Evolutionary conservation across 1,140 invertebrate species (phyloP), one percentile per base, ranked within the genome.

Genomic region (Papilio glaucus): DNA sequence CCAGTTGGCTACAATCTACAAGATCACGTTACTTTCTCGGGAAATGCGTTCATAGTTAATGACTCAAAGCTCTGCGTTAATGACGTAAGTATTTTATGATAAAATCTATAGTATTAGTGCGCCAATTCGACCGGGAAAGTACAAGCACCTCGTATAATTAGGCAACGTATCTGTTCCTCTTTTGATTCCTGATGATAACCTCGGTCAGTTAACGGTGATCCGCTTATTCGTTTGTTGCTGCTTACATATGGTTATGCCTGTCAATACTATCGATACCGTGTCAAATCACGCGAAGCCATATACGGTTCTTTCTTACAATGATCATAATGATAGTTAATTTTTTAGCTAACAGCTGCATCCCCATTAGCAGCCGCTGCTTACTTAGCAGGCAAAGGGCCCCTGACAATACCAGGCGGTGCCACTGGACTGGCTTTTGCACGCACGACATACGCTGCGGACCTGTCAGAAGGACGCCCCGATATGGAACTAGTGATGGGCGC

Each of bases 1-100:
- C 95, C 95, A 0, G 97, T 98, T 0, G 97, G 97, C 0, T 94
- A 95, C 71, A 98, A 98, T 86, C 93, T 98, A 0, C 96, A 97
- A 81, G 96, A 97, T 86, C 97, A 97, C 78, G 94, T 96, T 18
- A 96, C 95, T 0, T 94, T 96, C 60, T 95, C 95, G 21, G 95
- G 95, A 1, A 89, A 97, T 67, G 95, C 95, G 0, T 97, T 96
- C 79, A 87, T 95, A 29, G 94, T 96, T 0, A 96, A 96, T 75
- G 93, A 95, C 39, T 94, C 93, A 0, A 92, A 94, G 0, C 93
- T 94, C 3, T 93, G 95, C 5, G 88, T 95, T 10, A 91, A 90
- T 77, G 89, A 91, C 77, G 91, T 93, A 84, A 89, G 88, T 77
- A 67, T 9, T 71, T 57, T 8, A 1, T 57, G n/a, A n/a, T n/a